phyloP scores from a whole-genome alignment of 2,113 vertebrate genomes.

The Bungarus multicinctus region DNA sequence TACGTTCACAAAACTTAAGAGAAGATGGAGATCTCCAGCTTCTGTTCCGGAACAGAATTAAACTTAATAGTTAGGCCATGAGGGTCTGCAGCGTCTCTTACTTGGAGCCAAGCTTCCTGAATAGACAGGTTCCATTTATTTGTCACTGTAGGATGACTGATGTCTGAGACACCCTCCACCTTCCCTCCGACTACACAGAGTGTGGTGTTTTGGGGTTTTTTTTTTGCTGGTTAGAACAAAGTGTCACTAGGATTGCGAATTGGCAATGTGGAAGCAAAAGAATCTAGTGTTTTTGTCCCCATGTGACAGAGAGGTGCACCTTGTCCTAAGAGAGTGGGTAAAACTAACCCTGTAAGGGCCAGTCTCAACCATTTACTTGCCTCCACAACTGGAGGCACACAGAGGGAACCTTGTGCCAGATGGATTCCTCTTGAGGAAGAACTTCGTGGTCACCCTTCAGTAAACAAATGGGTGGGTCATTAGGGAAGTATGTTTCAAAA shows the following conservation, averaged over 20 bases:
- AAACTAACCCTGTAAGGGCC: background rate
- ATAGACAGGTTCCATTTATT: background rate
- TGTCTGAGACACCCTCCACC: too few species aligned
- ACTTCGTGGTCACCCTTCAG: background rate
- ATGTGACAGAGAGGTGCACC: background rate
- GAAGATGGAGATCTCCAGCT: background rate
- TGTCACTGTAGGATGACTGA: background rate
- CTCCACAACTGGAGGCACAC: background rate
- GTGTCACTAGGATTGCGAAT: background rate
- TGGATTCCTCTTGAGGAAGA: background rate
- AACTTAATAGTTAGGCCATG: background rate
- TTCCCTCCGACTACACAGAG: background rate
- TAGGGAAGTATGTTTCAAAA: background rate
- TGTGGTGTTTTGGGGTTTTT: too few species aligned
- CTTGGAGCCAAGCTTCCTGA: background rate
- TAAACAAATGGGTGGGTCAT: slow-evolving; percentile 13
- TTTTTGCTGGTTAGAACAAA: background rate
- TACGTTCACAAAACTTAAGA: background rate
- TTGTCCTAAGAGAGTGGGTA: background rate
- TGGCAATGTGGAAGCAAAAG: background rate
- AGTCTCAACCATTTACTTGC: background rate
- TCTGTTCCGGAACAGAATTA: background rate
- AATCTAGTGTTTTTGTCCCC: background rate
- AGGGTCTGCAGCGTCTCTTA: background rate
- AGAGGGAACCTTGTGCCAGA: background rate